These are phyloP conservation scores for Dasyurus viverrinus DNA, from an alignment of 2,113 vertebrate genomes.

Conservation along the genomic window DNA sequence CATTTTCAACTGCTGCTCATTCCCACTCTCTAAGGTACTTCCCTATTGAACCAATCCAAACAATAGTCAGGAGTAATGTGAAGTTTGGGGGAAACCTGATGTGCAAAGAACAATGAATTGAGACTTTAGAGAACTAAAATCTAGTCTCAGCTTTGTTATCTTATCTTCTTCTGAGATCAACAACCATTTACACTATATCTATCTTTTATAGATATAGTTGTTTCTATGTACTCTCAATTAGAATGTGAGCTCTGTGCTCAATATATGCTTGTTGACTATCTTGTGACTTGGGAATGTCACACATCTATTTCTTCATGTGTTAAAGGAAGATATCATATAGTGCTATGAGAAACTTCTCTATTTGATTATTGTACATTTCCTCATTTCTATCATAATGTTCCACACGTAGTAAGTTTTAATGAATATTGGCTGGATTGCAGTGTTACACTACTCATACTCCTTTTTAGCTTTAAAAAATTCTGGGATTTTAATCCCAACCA, in stretches of 20 bases:
- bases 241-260: background rate
- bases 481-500: fast-evolving
- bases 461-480: background rate
- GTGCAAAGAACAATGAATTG: background rate
- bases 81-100: background rate
- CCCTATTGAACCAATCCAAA: background rate
- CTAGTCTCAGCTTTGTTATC: background rate
- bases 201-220: background rate
- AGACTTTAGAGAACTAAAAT: background rate
- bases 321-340: too few relatives aligned
- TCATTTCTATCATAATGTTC: background rate
- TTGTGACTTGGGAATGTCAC: background rate
- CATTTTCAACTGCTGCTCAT: background rate
- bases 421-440: background rate
- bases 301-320: background rate
- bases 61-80: background rate
- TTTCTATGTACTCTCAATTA: background rate
- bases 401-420: background rate
- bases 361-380: background rate
- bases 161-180: background rate
- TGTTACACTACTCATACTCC: background rate
- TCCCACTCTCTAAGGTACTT: background rate
- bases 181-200: background rate
- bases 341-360: background rate
- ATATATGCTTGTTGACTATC: background rate